Percentiles rank a stretch among this genome's conserved stretches.
Conservation (phyloP, 2,113 vertebrate species). For the Pyrgilauda ruficollis region DNA sequence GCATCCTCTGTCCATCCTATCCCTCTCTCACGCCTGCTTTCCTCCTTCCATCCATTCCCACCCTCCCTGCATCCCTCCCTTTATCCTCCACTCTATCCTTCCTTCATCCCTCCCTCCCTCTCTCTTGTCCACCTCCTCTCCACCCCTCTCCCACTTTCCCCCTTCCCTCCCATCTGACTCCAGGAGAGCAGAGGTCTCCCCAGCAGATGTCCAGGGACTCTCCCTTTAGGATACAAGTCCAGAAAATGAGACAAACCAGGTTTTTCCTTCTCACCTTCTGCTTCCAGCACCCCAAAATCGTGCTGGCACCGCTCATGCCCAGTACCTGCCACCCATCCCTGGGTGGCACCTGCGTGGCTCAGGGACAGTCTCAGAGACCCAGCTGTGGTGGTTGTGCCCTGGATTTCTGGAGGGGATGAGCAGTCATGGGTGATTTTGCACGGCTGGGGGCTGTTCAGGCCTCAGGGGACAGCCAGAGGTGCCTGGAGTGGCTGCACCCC, state of each 20-base stretch:
- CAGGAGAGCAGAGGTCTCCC: not conserved
- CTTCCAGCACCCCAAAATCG: not conserved
- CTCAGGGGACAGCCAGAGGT: rapidly evolving
- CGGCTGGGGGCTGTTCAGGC: rapidly evolving
- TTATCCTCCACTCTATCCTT: not conserved
- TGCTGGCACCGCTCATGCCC: rapidly evolving
- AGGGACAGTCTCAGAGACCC: not conserved
- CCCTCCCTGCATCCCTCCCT: not conserved
- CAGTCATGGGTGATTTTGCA: not conserved
- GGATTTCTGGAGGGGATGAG: not conserved
- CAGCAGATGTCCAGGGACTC: not conserved
- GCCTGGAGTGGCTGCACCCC: not conserved
- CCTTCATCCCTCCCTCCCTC: not conserved
- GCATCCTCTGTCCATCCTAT: not conserved
- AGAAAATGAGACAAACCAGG: not conserved
- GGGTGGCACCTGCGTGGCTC: not conserved
- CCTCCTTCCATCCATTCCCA: not conserved
- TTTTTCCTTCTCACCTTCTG: not conserved
- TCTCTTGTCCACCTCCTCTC: not conserved
- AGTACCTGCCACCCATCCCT: not conserved
- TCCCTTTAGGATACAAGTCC: not conserved
- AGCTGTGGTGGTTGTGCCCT: not conserved
- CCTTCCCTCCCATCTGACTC: not conserved
- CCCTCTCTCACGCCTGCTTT: not conserved
- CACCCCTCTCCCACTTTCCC: not conserved